Percentiles rank a stretch among this genome's conserved stretches.
Conservation (phyloP, 2,888 invertebrate species). For the Campopleginae sp. region DNA sequence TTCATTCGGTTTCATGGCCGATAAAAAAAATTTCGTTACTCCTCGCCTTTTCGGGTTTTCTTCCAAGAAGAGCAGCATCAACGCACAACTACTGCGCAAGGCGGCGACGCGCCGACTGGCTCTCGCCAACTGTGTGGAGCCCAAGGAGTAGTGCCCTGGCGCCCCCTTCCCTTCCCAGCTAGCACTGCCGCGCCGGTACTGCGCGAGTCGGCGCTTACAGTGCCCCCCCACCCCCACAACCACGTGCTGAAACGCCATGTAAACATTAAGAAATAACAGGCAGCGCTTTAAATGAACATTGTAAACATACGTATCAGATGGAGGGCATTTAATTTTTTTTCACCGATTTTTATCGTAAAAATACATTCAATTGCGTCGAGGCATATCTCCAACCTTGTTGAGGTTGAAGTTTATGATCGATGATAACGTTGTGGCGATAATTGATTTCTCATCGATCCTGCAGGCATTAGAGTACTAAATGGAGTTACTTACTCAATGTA, state of each 20-base stretch:
- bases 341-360: neutral
- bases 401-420: neutral
- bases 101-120: constrained; percentile 34
- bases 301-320: neutral
- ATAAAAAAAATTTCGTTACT: neutral
- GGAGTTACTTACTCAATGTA: constrained; percentile 25
- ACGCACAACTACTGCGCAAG: neutral
- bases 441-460: neutral
- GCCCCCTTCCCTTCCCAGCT: constrained; percentile 33
- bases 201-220: neutral
- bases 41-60: neutral
- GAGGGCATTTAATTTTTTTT: neutral
- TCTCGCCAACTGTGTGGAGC: neutral
- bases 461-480: neutral
- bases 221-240: constrained; percentile 9
- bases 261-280: neutral
- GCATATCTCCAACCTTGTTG: neutral
- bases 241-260: constrained; percentile 1
- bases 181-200: constrained; percentile 16
- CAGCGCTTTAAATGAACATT: neutral
- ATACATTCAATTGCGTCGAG: neutral
- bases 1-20: neutral
- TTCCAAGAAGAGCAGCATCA: neutral
- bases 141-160: constrained; percentile 1
- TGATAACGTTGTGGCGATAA: neutral